phyloP scores from a whole-genome alignment of 2,113 vertebrate species.

The Alethe castanea region DNA sequence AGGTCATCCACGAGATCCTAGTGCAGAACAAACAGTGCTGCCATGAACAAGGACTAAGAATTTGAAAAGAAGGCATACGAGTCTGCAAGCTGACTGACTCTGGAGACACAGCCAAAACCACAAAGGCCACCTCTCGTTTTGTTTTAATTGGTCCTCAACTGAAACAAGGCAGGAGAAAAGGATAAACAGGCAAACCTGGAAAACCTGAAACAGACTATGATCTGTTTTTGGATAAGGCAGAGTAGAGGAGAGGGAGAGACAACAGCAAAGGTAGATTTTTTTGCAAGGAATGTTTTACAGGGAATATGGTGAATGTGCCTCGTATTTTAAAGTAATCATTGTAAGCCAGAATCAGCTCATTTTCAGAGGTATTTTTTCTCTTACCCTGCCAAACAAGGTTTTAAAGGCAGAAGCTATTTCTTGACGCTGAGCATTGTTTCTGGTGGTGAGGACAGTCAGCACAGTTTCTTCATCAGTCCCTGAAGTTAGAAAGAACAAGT shows the following conservation, averaged over 20 bases:
- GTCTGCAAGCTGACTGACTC: neutral
- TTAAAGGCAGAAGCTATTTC: slow-evolving; percentile 86
- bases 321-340: neutral
- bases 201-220: neutral
- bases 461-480: slow-evolving; percentile 91
- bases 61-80: neutral
- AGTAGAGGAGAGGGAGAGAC: fast-evolving
- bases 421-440: slow-evolving; percentile 90
- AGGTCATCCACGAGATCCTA: slow-evolving; percentile 89
- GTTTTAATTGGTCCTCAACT: neutral
- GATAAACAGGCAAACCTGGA: neutral
- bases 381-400: slow-evolving; percentile 89
- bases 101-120: neutral
- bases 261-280: neutral
- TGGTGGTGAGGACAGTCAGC: slow-evolving; percentile 82
- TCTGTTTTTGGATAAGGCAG: neutral
- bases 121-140: neutral
- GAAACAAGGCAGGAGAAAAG: neutral
- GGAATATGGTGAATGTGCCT: neutral
- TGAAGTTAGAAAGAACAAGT: slow-evolving; percentile 57
- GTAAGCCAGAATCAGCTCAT: neutral
- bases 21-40: neutral
- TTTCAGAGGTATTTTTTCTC: neutral
- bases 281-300: neutral
- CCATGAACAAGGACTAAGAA: neutral